Percentiles rank a stretch among this genome's conserved stretches.
Conservation (phyloP, 2,113 vertebrate genomes). For the Romanogobio albipinnatus region DNA sequence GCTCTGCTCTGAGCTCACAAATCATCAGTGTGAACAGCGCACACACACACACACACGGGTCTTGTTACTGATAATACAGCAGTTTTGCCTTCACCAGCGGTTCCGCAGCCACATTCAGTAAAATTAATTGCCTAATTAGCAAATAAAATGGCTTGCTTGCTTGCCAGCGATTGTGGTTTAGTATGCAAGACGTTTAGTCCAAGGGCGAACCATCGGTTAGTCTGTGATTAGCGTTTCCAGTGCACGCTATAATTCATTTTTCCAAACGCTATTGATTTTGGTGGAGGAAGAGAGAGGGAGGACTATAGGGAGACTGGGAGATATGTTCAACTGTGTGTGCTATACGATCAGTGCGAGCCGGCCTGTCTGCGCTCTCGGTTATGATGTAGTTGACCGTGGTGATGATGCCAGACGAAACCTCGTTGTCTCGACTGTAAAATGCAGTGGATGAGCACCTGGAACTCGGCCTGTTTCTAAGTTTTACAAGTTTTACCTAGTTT, state of each 20-base stretch:
- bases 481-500: too few species aligned
- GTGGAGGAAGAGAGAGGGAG: background rate
- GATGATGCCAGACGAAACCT: background rate
- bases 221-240: slow-evolving; percentile 26
- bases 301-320: background rate
- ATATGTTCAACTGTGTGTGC: background rate
- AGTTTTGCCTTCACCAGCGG: background rate
- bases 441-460: background rate
- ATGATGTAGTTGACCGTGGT: background rate
- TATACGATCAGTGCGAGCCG: background rate
- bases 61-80: slow-evolving; percentile 8
- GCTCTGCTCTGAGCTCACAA: background rate
- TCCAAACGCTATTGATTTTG: background rate
- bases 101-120: slow-evolving; percentile 3
- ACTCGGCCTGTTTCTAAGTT: background rate
- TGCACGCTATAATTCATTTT: background rate
- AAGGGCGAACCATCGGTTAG: slow-evolving; percentile 35
- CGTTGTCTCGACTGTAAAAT: background rate
- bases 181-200: slow-evolving; percentile 42
- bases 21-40: background rate
- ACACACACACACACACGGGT: background rate
- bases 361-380: background rate
- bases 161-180: slow-evolving; percentile 19
- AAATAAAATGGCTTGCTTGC: slow-evolving; percentile 46
- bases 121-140: slow-evolving; percentile 44